Evolutionary conservation across 2,113 vertebrate species (phyloP).

Genomic region (Stigmatopora nigra): DNA sequence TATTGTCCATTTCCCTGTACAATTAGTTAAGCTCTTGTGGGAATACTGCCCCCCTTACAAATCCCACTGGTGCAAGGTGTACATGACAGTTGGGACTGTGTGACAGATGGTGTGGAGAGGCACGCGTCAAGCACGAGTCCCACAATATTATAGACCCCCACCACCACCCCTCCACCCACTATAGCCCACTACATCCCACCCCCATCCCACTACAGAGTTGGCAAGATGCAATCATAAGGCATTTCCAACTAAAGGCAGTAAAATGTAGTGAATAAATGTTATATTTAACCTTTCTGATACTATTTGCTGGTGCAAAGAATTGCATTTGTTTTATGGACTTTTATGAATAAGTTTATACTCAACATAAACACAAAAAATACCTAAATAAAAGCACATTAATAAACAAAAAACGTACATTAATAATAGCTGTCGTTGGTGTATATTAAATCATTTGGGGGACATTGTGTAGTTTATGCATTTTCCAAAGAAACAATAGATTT

Average conservation of each 20-base stretch:
- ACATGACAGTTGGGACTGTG: conserved; percentile 51
- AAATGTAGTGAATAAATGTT: background rate
- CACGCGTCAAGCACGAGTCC: conserved; percentile 71
- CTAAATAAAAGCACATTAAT: background rate
- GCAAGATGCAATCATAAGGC: too few relatives aligned
- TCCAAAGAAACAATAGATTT: background rate
- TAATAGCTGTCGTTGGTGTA: background rate
- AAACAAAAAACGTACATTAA: background rate
- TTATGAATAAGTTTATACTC: background rate
- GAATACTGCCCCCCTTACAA: conserved; percentile 21
- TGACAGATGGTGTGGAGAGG: conserved; percentile 56
- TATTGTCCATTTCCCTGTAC: conserved; percentile 35
- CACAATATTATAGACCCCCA: background rate
- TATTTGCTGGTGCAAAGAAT: conserved; percentile 51
- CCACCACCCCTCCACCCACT: rapidly evolving
- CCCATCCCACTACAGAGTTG: too few relatives aligned
- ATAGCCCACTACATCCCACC: background rate
- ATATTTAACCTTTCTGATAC: conserved; percentile 52
- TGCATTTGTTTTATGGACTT: conserved; percentile 22
- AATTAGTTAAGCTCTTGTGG: conserved; percentile 31
- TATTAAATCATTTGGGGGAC: background rate
- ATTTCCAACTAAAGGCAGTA: too few relatives aligned
- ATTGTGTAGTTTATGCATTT: background rate
- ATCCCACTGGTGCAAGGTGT: conserved; percentile 39
- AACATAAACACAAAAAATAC: background rate